Base-by-base conservation (phyloP, 1,140 invertebrate genomes). In the Zaprionus vittiger region DNA sequence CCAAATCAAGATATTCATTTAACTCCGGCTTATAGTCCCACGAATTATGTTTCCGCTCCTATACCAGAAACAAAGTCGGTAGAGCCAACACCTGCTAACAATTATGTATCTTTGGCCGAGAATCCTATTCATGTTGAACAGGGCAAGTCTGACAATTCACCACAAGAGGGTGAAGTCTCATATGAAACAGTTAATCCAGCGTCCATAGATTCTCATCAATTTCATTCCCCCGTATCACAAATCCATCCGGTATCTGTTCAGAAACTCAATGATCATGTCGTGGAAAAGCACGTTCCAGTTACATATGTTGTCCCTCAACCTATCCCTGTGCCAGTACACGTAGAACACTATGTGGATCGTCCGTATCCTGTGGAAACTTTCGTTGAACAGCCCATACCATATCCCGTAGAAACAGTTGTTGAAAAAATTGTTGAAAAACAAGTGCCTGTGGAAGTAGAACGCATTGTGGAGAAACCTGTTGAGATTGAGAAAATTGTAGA, bases 381-480 rank as follows among this genome's bases (percentile, higher is more conserved):
- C 9, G 91, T 94, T 0, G 93, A 94, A 49, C 93, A 93, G 26
- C 84, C 84, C 1, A 78, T 78, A 80, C 94, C 91, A 0, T 93
- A 94, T 80, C 93, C 94, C n/a, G 94, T 94, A 5, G 93, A 93
- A 44, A 91, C 78, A 11, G 77, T 92, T 3, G 91, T 92, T 0
- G 89, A 93, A 52, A 92, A 91, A 20, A 84, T 93, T 2, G 79
- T 92, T 1, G 92, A 93, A 55, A 91, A 91, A 47, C 79, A 85
- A 31, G 86, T 93, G 2, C 89, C 85, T 1, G 59, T 87, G 9
- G 91, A 93, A 28, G 93, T 94, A n/a, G 94, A 94, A 57, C 94
- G 93, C 73, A 93, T 95, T 44, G 93, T 95, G 1, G 94, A 95
- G 80, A 95, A 94, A 80, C 94, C 94, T 0, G 93, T 94, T 4